A percentile compares a stretch with the other conserved stretches of the same genome.
phyloP scores from a whole-genome alignment of 2,888 invertebrate species.

The Andrena haemorrhoa region DNA sequence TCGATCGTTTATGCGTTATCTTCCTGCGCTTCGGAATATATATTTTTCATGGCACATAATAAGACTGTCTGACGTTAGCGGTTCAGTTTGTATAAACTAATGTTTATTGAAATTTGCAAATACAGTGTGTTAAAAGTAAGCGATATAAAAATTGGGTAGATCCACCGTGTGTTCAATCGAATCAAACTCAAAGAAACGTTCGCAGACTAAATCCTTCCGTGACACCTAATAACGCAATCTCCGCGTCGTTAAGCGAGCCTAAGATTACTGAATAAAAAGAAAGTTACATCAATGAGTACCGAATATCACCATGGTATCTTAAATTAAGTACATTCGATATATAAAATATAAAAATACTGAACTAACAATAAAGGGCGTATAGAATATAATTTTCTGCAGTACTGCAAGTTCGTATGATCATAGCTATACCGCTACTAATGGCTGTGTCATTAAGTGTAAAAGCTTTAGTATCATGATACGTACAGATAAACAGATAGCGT shows the following conservation, averaged over 20 bases:
- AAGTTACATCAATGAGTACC: conserved; percentile 74
- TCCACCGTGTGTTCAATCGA: conserved; percentile 51
- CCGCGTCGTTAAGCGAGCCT: conserved; percentile 69
- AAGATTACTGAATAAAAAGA: conserved; percentile 59
- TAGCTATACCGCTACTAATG: conserved; percentile 73
- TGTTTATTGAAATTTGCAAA: conserved; percentile 82
- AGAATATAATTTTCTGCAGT: conserved; percentile 67
- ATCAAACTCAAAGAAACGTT: conserved; percentile 54
- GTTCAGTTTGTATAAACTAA: conserved; percentile 80
- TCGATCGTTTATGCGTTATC: conserved; percentile 59
- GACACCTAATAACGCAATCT: conserved; percentile 72
- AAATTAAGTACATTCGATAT: conserved; percentile 83
- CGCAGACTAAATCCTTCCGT: conserved; percentile 52
- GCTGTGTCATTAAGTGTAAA: conserved; percentile 82
- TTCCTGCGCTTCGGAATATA: conserved; percentile 54
- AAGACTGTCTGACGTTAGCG: conserved; percentile 66
- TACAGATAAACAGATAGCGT: conserved; percentile 81
- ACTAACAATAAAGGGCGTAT: conserved; percentile 77
- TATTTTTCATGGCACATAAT: conserved; percentile 69
- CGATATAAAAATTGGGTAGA: conserved; percentile 82
- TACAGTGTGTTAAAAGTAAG: conserved; percentile 83
- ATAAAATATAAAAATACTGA: conserved; percentile 84
- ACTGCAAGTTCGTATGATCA: conserved; percentile 60
- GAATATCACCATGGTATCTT: conserved; percentile 80
- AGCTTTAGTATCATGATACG: conserved; percentile 83